Conservation (phyloP, 2,888 invertebrate genomes). For the Hypolimnas misippus region DNA sequence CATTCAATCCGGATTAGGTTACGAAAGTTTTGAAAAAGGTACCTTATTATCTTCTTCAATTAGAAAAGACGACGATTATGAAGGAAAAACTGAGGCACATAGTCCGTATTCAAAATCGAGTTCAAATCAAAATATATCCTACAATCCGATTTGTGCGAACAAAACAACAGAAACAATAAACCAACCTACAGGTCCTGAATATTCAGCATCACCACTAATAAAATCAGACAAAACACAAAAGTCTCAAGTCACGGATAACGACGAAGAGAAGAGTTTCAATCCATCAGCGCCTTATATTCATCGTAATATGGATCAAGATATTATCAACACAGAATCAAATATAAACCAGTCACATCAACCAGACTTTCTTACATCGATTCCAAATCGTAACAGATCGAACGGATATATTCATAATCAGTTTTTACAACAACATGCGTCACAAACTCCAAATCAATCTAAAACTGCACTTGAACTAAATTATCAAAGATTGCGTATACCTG, state of each 20-base stretch:
- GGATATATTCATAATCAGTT: no score
- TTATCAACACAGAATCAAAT: not conserved
- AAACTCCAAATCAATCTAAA: not conserved
- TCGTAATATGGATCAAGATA: not conserved
- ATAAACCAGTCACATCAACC: not conserved
- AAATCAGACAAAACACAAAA: not conserved
- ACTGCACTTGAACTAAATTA: no score
- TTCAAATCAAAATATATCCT: not conserved
- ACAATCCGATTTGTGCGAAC: no score
- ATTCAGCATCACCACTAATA: not conserved
- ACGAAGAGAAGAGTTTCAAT: not conserved
- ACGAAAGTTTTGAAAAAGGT: conserved; percentile 19
- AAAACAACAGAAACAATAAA: not conserved
- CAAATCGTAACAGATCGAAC: not conserved
- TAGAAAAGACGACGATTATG: not conserved
- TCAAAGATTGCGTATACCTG: not conserved
- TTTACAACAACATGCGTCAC: no score
- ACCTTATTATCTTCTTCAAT: conserved; percentile 14
- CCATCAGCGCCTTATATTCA: not conserved
- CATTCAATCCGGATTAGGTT: conserved; percentile 11
- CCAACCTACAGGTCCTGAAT: not conserved
- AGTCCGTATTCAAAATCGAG: not conserved
- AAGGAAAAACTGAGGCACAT: not conserved
- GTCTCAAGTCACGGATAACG: not conserved
- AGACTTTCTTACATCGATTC: not conserved